These are phyloP conservation scores for Chiloscyllium plagiosum DNA, from an alignment of 2,113 vertebrate species.

Conservation along the genomic window DNA sequence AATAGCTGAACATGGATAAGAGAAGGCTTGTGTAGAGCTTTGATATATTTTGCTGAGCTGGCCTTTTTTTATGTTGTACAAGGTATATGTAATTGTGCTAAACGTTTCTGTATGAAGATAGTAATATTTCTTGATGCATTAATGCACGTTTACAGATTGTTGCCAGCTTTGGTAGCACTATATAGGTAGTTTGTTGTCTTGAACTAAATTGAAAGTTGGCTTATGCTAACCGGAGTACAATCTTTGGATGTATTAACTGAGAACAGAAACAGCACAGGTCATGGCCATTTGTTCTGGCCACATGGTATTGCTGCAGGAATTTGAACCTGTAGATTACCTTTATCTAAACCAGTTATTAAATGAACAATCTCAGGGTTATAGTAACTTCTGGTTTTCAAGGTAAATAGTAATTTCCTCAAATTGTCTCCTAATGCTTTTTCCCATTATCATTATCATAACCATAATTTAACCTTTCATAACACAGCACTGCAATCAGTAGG, in stretches of 20 bases:
- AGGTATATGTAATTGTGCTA: background rate
- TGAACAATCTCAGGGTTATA: background rate
- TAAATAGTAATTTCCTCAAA: background rate
- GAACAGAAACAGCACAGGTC: background rate
- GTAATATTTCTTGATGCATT: background rate
- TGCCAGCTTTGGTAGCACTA: background rate
- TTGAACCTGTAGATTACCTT: background rate
- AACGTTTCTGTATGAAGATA: background rate
- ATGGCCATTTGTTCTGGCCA: background rate
- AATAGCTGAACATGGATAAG: background rate
- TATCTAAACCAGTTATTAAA: slow-evolving; percentile 27
- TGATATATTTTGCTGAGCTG: background rate
- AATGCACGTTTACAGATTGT: background rate
- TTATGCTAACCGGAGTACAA: background rate
- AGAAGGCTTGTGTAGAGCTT: background rate
- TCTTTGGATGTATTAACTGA: background rate
- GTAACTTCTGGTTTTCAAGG: background rate
- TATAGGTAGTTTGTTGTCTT: background rate
- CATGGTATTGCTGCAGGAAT: background rate
- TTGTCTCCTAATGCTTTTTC: slow-evolving; percentile 6
- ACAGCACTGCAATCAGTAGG: background rate
- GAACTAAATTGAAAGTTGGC: background rate
- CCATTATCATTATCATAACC: background rate
- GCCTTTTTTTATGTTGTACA: background rate
- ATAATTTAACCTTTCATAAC: background rate